phyloP scores from a whole-genome alignment of 2,113 vertebrate genomes.

The Peromyscus leucopus region DNA sequence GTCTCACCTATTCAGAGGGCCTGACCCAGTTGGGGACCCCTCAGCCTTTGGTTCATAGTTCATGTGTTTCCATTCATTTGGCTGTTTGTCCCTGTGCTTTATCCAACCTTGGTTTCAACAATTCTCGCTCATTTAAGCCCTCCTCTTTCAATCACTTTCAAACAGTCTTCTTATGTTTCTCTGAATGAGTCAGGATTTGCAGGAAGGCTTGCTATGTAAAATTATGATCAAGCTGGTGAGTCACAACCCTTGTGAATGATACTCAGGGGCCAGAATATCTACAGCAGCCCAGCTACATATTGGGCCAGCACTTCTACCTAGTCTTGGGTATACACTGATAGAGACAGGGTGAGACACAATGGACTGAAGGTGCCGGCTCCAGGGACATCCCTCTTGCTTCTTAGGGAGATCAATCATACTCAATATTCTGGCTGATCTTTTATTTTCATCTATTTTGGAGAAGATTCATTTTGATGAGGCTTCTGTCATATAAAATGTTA shows the following conservation, averaged over 20 bases:
- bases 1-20: no score
- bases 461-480: not conserved
- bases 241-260: constrained; percentile 60
- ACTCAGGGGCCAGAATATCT: not conserved
- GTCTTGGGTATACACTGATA: not conserved
- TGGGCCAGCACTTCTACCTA: not conserved
- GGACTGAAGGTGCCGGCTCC: not conserved
- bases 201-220: not conserved
- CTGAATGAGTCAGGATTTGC: constrained; percentile 58
- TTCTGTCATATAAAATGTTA: constrained; percentile 17
- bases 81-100: no score
- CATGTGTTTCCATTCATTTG: no score
- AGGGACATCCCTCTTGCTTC: not conserved
- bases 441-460: not conserved
- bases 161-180: constrained; percentile 24
- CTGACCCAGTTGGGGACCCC: no score
- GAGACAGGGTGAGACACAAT: not conserved
- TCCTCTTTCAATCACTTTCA: constrained; percentile 27
- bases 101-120: no score
- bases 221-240: constrained; percentile 30
- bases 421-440: not conserved
- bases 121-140: no score
- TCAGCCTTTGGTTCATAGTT: no score
- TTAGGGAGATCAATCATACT: not conserved
- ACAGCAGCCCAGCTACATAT: not conserved